Conservation (phyloP, 2,797 vertebrate genomes). For the Mallotus villosus region DNA sequence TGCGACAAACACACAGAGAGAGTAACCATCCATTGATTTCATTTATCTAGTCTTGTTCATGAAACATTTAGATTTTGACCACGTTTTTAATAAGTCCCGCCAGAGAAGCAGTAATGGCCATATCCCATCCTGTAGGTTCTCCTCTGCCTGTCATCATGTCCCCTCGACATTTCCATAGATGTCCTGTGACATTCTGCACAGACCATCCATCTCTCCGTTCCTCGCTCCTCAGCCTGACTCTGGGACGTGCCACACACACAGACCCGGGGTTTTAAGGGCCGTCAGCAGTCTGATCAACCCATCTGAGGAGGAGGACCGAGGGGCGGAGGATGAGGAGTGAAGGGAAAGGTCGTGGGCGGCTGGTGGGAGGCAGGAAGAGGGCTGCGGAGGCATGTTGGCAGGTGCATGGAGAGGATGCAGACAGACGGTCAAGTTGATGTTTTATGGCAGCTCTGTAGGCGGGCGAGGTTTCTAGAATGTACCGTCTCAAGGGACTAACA, state of each 20-base stretch:
- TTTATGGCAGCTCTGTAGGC: slow-evolving; percentile 41
- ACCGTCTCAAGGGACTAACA: not conserved
- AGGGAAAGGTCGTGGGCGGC: slow-evolving; percentile 46
- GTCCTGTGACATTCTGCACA: slow-evolving; percentile 43
- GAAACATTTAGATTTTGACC: not conserved
- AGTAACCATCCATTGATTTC: not conserved
- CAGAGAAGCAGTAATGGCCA: too few relatives aligned
- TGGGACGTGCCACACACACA: not conserved
- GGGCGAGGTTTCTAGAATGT: not conserved
- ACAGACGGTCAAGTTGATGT: slow-evolving; percentile 44
- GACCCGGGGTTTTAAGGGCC: not conserved
- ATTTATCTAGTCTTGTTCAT: not conserved
- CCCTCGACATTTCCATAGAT: slow-evolving; percentile 47
- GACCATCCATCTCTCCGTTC: slow-evolving; percentile 44
- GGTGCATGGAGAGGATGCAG: slow-evolving; percentile 38
- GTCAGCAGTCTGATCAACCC: slow-evolving; percentile 41
- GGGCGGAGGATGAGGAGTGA: slow-evolving; percentile 40
- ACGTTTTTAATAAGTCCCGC: too few relatives aligned
- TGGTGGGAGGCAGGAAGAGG: slow-evolving; percentile 23
- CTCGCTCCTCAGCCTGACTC: slow-evolving; percentile 38
- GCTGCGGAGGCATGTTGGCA: slow-evolving; percentile 37
- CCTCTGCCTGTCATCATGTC: slow-evolving; percentile 43
- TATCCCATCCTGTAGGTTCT: not conserved
- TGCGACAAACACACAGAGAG: not conserved
- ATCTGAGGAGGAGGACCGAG: slow-evolving; percentile 25